A percentile compares a stretch with the other conserved stretches of the same genome.
Conservation (phyloP, 1,140 invertebrate genomes). For the Apocrypta bakeri region DNA sequence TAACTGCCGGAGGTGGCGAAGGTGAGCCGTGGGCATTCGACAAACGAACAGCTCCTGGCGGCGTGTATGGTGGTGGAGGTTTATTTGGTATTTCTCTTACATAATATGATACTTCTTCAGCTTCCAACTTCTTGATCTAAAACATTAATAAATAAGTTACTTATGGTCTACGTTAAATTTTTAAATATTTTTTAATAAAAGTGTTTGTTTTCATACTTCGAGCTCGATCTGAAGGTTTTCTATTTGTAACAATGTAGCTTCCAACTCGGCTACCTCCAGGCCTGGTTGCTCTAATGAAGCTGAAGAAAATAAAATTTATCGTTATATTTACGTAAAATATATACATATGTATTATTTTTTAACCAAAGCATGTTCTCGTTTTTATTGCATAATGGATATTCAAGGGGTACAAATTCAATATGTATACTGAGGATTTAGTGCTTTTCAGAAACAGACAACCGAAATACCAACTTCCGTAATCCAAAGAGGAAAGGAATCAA, state of each 20-base stretch:
- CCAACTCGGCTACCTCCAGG: slow-evolving; percentile 67
- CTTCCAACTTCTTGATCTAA: slow-evolving; percentile 78
- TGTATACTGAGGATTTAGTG: slow-evolving; percentile 53
- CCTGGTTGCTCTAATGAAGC: slow-evolving; percentile 70
- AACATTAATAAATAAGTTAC: slow-evolving; percentile 43
- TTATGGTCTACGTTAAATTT: background rate
- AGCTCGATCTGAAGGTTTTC: slow-evolving; percentile 79
- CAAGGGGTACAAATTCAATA: slow-evolving; percentile 51
- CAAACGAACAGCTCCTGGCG: slow-evolving; percentile 68
- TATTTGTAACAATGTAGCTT: slow-evolving; percentile 73
- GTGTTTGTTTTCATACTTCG: slow-evolving; percentile 70
- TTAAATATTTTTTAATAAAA: slow-evolving; percentile 9
- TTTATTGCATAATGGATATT: slow-evolving; percentile 32
- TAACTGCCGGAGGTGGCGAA: slow-evolving; percentile 65
- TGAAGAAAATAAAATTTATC: slow-evolving; percentile 53
- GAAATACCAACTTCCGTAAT: slow-evolving; percentile 26
- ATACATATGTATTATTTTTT: slow-evolving; percentile 41
- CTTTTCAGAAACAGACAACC: slow-evolving; percentile 54
- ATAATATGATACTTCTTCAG: slow-evolving; percentile 77
- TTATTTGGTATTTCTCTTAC: slow-evolving; percentile 82
- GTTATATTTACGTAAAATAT: slow-evolving; percentile 45
- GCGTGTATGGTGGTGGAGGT: slow-evolving; percentile 83
- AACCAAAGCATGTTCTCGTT: slow-evolving; percentile 9
- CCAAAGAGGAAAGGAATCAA: slow-evolving; percentile 36
- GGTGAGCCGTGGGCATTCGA: slow-evolving; percentile 60